Evolutionary conservation across 2,888 invertebrate genomes (phyloP).

Genomic region (Coleophora deauratella): DNA sequence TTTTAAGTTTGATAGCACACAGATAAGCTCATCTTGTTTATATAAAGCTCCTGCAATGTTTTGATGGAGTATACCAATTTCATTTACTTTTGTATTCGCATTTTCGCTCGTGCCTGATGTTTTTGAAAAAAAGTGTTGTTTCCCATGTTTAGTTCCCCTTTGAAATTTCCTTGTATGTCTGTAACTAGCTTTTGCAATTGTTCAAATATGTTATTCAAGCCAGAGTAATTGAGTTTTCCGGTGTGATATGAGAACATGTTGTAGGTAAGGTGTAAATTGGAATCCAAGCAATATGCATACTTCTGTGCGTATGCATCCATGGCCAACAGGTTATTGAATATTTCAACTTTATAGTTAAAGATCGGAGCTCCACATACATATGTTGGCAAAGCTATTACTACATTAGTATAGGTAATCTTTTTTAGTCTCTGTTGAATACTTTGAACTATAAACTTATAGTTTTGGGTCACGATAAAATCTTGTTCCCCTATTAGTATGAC

Average conservation of each 20-base stretch:
- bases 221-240: not conserved
- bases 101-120: not conserved
- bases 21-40: not conserved
- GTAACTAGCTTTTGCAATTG: not conserved
- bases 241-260: not conserved
- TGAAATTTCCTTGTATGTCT: not conserved
- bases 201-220: not conserved
- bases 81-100: not conserved
- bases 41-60: not conserved
- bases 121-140: not conserved
- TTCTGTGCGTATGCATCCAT: not conserved
- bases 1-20: not conserved
- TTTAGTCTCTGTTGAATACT: not conserved
- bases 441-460: not conserved
- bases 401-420: not conserved
- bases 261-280: not conserved
- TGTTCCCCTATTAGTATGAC: not conserved
- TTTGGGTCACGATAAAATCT: not conserved
- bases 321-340: not conserved
- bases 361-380: not conserved
- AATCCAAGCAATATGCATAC: not conserved
- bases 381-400: not conserved
- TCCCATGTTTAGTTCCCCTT: too few relatives aligned
- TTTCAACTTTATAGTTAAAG: not conserved
- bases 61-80: too few relatives aligned